These are phyloP conservation scores for Panagrolaimus sp. DNA, from an alignment of 1,140 invertebrate species.

Conservation along the genomic window DNA sequence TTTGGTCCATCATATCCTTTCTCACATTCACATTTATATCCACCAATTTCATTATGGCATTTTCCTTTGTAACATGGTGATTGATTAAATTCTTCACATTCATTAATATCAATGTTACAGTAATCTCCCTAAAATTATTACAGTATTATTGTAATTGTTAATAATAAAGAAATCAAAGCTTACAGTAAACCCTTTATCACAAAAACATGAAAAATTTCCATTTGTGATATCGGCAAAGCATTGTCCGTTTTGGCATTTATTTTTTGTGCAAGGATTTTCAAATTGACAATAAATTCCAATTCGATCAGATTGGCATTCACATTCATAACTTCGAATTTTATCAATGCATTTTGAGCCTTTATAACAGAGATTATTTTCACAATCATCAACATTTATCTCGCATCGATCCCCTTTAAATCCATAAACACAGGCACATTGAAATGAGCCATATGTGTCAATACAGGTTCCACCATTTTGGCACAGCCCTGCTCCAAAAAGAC, in stretches of 20 bases:
- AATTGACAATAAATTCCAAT: conserved; percentile 42
- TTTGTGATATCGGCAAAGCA: conserved; percentile 22
- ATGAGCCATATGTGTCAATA: conserved; percentile 78
- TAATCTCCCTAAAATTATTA: conserved; percentile 74
- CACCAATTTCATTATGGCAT: conserved; percentile 82
- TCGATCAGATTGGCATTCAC: conserved; percentile 87
- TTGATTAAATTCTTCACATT: conserved; percentile 16
- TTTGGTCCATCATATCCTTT: conserved; percentile 70
- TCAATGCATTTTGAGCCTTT: conserved; percentile 87
- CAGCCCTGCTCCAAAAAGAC: conserved; percentile 54
- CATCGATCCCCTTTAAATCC: conserved; percentile 71
- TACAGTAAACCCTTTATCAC: conserved; percentile 31
- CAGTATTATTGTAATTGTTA: conserved; percentile 29
- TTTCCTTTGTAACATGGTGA: conserved; percentile 74
- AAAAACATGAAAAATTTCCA: conserved; percentile 27
- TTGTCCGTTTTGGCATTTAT: conserved; percentile 21
- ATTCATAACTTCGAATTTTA: conserved; percentile 88
- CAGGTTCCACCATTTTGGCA: conserved; percentile 83
- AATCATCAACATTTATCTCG: conserved; percentile 38
- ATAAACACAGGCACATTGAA: conserved; percentile 77
- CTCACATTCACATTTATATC: conserved; percentile 50
- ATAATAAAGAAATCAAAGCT: conserved; percentile 9
- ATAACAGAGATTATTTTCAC: conserved; percentile 60
- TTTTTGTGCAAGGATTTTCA: conserved; percentile 30
- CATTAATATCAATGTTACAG: conserved; percentile 86